Base-by-base conservation (phyloP, 2,113 vertebrate species). In the Rhinolophus ferrumequinum region DNA sequence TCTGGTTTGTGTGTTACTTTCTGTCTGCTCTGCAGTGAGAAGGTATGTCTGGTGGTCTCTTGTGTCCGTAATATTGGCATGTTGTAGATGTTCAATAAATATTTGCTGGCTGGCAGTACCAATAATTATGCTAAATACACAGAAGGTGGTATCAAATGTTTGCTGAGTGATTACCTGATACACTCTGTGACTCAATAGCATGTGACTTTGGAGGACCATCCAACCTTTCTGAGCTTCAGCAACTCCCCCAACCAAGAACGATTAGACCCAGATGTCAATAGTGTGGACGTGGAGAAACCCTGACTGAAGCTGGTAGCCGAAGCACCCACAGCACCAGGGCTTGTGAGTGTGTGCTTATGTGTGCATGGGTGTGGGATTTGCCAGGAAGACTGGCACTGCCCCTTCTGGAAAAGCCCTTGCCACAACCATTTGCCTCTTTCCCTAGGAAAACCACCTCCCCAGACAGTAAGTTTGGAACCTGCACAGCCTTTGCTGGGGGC, bases 41-140 rank as follows among this genome's bases (percentile, higher is more conserved):
- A 94, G 70, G 15, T 26, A 13, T 13, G 15, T 19, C n/a, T 80
- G 28, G 8, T 19, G 70, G 30, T 70, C 62, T 64, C 26, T 35
- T 8, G 0, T 69, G 15, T n/a, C n/a, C 8, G 0, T 6, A 8
- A 12, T 9, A 69, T 6, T 54, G 52, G 52, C 8, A 56, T n/a
- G 18, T 12, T 7, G 26, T 2, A 56, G 41, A 26, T 11, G n/a
- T 38, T 54, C 6, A n/a, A 26, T 35, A 58, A 64, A 26, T 19
- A 73, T 75, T 9, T 88, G 13, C 38, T 5, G 26, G 28, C 28
- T 26, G 24, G 24, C 12, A 11, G 52, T 35, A 33, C 22, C 9
- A 8, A 12, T 13, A 14, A 12, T 41, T 75, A 73, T 38, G n/a
- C 35, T 66, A 5, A 24, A 5, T 5, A 70, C 22, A 22, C 4